These are phyloP conservation scores for Natrix natrix DNA, from an alignment of 2,797 vertebrate genomes.

Conservation along the genomic window DNA sequence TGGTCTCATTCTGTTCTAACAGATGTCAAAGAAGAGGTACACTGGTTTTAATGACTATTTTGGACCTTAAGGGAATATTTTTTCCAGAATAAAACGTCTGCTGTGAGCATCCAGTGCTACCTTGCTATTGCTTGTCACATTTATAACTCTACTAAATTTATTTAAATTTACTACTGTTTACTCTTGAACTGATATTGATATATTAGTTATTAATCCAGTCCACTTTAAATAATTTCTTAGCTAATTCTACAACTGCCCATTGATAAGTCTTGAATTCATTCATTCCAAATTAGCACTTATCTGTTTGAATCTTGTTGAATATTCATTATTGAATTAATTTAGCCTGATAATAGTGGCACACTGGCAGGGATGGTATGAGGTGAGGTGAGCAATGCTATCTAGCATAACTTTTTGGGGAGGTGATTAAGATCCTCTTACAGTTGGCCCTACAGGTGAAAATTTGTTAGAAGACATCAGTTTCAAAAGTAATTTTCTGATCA, in stretches of 20 bases:
- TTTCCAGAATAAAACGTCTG: slow-evolving; percentile 57
- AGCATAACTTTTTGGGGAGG: background rate
- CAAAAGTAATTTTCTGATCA: background rate
- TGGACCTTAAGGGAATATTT: slow-evolving; percentile 53
- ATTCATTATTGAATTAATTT: background rate
- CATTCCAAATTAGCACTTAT: background rate
- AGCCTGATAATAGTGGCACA: background rate
- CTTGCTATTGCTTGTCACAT: slow-evolving; percentile 41
- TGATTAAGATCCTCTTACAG: background rate
- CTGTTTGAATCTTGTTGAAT: background rate
- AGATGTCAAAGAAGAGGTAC: slow-evolving; percentile 77
- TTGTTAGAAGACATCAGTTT: background rate
- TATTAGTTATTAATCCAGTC: slow-evolving; percentile 34
- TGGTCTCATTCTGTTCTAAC: slow-evolving; percentile 70
- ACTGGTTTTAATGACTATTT: slow-evolving; percentile 74
- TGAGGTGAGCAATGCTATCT: background rate
- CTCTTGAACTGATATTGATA: slow-evolving; percentile 37
- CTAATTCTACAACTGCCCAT: background rate
- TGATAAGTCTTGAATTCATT: background rate
- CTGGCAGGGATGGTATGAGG: background rate
- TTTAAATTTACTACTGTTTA: slow-evolving; percentile 54
- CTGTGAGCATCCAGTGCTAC: slow-evolving; percentile 43
- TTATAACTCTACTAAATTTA: slow-evolving; percentile 57
- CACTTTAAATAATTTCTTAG: background rate
- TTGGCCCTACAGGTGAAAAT: background rate